Conservation (phyloP, 2,113 vertebrate species). For the Notarius lentiginosus region DNA sequence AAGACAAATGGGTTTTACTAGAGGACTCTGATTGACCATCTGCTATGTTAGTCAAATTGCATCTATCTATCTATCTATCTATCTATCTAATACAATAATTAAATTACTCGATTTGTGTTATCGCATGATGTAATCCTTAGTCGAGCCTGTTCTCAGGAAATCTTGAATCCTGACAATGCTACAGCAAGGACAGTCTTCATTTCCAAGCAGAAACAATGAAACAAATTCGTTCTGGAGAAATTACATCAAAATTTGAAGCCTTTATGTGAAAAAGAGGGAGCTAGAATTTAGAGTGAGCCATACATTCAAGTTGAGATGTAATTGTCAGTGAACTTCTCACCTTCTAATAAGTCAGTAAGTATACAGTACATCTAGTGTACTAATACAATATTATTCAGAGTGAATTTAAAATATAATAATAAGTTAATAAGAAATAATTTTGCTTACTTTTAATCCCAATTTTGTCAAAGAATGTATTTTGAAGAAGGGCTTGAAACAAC, state of each 20-base stretch:
- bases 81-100: not conserved
- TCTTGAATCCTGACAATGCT: not conserved
- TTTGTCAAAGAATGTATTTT: not conserved
- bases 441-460: not conserved
- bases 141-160: not conserved
- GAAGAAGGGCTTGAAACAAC: not conserved
- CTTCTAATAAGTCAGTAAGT: not conserved
- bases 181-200: not conserved
- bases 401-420: not conserved
- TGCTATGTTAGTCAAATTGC: not conserved
- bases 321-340: not conserved
- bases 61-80: not conserved
- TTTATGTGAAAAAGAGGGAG: not conserved
- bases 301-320: not conserved
- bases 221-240: not conserved
- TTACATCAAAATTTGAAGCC: not conserved
- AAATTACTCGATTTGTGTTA: not conserved
- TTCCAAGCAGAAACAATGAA: not conserved
- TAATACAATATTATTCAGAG: not conserved
- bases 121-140: not conserved
- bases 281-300: not conserved
- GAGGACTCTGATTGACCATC: not conserved
- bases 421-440: not conserved
- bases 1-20: not conserved
- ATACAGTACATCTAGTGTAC: not conserved